These are phyloP conservation scores for Boloria euphrosyne DNA, from an alignment of 2,888 invertebrate species.

Conservation along the genomic window DNA sequence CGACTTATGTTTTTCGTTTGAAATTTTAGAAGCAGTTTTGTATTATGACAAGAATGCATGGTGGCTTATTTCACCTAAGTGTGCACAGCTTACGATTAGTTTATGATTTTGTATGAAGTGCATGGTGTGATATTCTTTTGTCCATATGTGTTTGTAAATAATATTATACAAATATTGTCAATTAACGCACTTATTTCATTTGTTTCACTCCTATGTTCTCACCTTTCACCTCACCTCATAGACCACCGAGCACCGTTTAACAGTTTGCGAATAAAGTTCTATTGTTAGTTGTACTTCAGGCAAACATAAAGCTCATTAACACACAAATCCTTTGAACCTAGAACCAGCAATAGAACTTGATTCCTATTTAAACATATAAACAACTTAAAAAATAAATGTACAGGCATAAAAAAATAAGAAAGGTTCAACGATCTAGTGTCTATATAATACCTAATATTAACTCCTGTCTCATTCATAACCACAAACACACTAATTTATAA, in stretches of 20 bases:
- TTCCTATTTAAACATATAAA: constrained; percentile 30
- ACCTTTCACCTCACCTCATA: constrained; percentile 66
- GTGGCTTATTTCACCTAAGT: constrained; percentile 60
- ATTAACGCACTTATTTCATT: constrained; percentile 80
- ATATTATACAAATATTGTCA: constrained; percentile 77
- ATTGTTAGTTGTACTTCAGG: constrained; percentile 37
- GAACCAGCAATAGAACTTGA: constrained; percentile 32
- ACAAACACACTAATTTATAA: constrained; percentile 26
- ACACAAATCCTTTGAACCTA: neutral
- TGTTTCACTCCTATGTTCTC: constrained; percentile 65
- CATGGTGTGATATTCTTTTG: constrained; percentile 80
- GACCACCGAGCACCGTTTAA: constrained; percentile 47
- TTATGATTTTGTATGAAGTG: constrained; percentile 71
- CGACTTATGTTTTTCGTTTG: constrained; percentile 21
- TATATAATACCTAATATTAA: constrained; percentile 26
- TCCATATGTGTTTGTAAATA: constrained; percentile 75
- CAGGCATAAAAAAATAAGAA: constrained; percentile 28
- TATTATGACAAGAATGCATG: constrained; percentile 39
- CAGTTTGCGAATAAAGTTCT: constrained; percentile 48
- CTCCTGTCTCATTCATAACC: constrained; percentile 31
- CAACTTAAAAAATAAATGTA: no score
- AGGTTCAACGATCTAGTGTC: constrained; percentile 17
- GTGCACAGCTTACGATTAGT: constrained; percentile 74
- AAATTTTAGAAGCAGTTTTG: constrained; percentile 30
- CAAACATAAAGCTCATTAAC: neutral